Conservation (phyloP, 2,888 invertebrate species). For the Drosophila greeni region DNA sequence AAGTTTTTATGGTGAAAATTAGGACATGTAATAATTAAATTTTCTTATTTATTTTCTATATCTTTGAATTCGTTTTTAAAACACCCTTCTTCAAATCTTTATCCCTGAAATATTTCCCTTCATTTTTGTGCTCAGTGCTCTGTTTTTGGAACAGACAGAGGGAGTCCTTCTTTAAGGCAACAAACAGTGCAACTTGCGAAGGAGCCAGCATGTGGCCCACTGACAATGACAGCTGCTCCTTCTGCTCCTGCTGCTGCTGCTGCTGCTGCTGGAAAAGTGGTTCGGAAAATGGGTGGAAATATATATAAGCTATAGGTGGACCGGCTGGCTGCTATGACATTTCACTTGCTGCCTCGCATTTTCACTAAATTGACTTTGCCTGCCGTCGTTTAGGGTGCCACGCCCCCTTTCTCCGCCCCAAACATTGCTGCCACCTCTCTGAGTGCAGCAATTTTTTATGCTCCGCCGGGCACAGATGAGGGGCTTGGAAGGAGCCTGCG, state of each 20-base stretch:
- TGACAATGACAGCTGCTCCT: constrained; percentile 38
- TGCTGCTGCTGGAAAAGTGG: neutral
- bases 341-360: constrained; percentile 59
- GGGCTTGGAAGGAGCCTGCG: neutral
- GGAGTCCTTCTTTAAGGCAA: constrained; percentile 6
- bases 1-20: no score
- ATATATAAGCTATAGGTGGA: neutral
- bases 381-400: constrained; percentile 34
- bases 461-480: constrained; percentile 49
- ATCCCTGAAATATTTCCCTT: neutral
- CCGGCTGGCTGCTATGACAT: constrained; percentile 27
- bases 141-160: neutral
- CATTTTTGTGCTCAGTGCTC: constrained; percentile 1
- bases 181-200: constrained; percentile 25
- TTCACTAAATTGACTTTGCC: constrained; percentile 69
- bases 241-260: constrained; percentile 8
- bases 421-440: constrained; percentile 24
- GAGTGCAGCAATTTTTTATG: constrained; percentile 66
- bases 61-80: neutral
- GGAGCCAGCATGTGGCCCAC: constrained; percentile 34
- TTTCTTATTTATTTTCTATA: neutral
- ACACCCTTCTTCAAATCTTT: neutral
- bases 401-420: constrained; percentile 24
- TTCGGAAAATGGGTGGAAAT: neutral
- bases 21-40: no score